Base-by-base conservation (phyloP, 2,797 vertebrate species). In the Kryptopterus vitreolus region DNA sequence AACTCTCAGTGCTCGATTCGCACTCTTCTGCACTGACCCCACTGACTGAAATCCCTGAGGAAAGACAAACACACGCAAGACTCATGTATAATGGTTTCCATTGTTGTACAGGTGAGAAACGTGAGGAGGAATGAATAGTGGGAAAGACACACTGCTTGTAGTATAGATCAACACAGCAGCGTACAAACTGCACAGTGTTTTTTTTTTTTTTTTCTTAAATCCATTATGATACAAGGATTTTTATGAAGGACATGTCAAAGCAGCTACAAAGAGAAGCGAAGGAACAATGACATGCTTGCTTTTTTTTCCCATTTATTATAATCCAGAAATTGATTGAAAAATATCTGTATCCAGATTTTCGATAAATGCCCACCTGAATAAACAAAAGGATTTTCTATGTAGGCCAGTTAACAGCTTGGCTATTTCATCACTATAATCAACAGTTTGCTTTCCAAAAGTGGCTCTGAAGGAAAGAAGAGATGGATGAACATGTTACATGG, bases 21-120 rank as follows among this genome's bases (percentile, higher is more conserved):
- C 95, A 95, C 89, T 92, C 93, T 89, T 96, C 95, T 94, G 93
- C 92, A 94, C 95, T 92, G 85, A 94, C 69, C 94, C 91, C 92
- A 93, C 91, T 87, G 89, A 92, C 90, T 90, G 87, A 96, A 95
- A 97, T 99, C 96, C 96, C 96, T 98, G 97, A 99, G 97, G 95
- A 94, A 95, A 96, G 94, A 96, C 94, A 94, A 91, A 89, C 90
- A 94, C 92, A 94, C 92, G 93, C 92, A 92, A 72, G 70, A 81
- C 55, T 50, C 74, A 31, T 75, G 33, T 52, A 16, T 59, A 81
- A 77, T 61, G 72, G 79, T 76, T 79, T 46, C 68, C 76, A 31
- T 7, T 79, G 80, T 73, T 83, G 59, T 48, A 73, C n/a, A 63
- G 57, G 71, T 79, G 46, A 52, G 43, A 59, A 53, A 43, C 15